Base-by-base conservation (phyloP, 2,888 invertebrate species). In the Dermolepida albohirtum region DNA sequence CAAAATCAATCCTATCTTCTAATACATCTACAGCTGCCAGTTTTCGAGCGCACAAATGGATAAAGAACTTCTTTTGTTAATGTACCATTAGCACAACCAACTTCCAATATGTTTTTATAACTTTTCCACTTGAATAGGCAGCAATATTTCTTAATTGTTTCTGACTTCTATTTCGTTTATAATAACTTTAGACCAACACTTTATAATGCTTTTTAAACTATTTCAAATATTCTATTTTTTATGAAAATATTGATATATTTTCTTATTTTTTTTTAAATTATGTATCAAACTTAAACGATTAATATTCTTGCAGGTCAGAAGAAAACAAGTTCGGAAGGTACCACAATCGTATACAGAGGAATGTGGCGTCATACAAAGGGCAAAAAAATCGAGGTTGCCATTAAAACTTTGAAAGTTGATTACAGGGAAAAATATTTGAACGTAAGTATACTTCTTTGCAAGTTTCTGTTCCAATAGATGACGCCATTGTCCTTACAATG, bases 331-430 rank as follows among this genome's bases (percentile, higher is more conserved):
- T 87, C 87, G 2, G 87, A 87, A 75, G 88, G 89, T 67, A 85
- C 88, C 71, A 90, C 91, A 66, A 85, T 87, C 43, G 89, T 90
- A 11, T 90, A 90, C 78, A 89, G 90, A 79, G 92, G 92, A 17
- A 86, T 93, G 81, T 94, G 94, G 94, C 88, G 90, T 77, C 86
- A 92, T 14, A 88, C 89, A 40, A 91, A 91, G 78, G 89, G 90
- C 0, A 92, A 90, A 77, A 92, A 92, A 81, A 83, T 92, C 27
- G 88, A 92, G 76, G 92, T 94, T 11, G 94, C 93, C 0, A 89
- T 95, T 78, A 95, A 95, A 82, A 87, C 91, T 64, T 82, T 95
- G 12, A 92, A 91, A 75, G 86, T 88, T 59, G 90, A 91, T 64
- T 87, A 86, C 69, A 84, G 85, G 16, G 88, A 88, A 70, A 86